Evolutionary conservation across 2,797 vertebrate genomes (phyloP).

Genomic region (Vultur gryphus): DNA sequence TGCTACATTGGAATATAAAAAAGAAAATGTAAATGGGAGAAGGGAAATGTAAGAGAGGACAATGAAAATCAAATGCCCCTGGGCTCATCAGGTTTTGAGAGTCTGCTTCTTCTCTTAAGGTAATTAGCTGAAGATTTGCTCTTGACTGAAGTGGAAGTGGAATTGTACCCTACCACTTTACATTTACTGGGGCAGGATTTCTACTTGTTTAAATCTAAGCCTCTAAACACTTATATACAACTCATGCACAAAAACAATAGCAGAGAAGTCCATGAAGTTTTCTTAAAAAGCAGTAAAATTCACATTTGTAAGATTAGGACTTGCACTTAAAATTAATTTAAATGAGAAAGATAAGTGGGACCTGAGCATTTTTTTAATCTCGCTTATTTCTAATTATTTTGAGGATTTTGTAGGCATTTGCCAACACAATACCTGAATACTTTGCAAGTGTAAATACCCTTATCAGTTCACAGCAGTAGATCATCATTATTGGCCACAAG

Average conservation of each 20-base stretch:
- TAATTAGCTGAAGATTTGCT: conserved; percentile 32
- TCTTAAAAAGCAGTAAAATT: not conserved
- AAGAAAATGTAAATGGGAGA: not conserved
- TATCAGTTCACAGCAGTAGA: not conserved
- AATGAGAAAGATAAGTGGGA: not conserved
- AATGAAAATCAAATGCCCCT: not conserved
- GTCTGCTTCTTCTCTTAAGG: not conserved
- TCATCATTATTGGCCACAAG: not conserved
- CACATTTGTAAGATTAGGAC: not conserved
- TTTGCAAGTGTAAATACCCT: not conserved
- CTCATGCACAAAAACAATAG: not conserved
- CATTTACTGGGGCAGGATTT: not conserved
- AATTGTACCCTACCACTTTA: not conserved
- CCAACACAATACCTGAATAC: not conserved
- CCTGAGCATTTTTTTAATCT: not conserved
- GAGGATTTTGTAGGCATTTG: not conserved
- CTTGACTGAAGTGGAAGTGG: not conserved
- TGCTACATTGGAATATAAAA: not conserved
- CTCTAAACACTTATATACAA: not conserved
- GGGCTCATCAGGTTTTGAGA: not conserved
- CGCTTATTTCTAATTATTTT: not conserved
- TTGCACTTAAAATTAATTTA: not conserved
- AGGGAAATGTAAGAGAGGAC: not conserved
- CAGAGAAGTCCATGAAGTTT: not conserved
- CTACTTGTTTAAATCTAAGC: not conserved